A percentile compares a stretch with the other conserved stretches of the same genome.
phyloP scores from a whole-genome alignment of 37 sponge, comb jelly and placozoan genomes.

The Hexactinellida sp. region DNA sequence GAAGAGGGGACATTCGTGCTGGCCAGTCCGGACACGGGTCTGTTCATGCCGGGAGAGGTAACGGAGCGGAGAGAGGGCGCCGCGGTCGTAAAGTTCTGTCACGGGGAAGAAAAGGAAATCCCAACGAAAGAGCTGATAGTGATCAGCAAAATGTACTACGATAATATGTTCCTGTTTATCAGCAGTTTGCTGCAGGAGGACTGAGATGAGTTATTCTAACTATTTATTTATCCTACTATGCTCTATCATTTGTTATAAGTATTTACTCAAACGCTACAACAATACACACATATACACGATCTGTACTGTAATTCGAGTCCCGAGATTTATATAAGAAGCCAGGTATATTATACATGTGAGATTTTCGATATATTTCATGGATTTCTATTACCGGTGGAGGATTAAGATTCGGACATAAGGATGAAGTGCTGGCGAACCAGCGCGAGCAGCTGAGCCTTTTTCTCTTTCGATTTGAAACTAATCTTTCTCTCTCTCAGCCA shows the following conservation, averaged over 20 bases:
- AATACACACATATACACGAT: not conserved
- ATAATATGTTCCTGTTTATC: not conserved
- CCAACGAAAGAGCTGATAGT: not conserved
- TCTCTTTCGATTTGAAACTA: not conserved
- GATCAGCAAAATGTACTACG: not conserved
- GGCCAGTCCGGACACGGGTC: not conserved
- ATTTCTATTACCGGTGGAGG: not conserved
- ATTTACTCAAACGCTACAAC: not conserved
- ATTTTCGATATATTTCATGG: not conserved
- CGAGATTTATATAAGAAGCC: too few relatives aligned
- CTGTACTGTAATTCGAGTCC: not conserved
- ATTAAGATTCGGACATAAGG: not conserved
- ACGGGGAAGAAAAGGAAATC: conserved; percentile 7
- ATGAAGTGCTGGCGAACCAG: not conserved
- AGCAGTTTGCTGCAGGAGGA: not conserved
- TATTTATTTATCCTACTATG: not conserved
- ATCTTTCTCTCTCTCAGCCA: conserved; percentile 6
- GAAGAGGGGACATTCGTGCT: not conserved
- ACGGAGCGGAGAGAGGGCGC: not conserved
- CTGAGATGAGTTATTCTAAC: not conserved
- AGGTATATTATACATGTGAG: too few relatives aligned
- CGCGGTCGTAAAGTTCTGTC: not conserved
- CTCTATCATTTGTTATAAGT: not conserved
- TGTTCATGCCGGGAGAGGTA: conserved; percentile 1
- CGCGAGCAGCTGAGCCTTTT: not conserved